Percentiles rank a stretch among this genome's conserved stretches.
phyloP scores from a whole-genome alignment of 2,113 vertebrate species.

The Anhinga rufa region DNA sequence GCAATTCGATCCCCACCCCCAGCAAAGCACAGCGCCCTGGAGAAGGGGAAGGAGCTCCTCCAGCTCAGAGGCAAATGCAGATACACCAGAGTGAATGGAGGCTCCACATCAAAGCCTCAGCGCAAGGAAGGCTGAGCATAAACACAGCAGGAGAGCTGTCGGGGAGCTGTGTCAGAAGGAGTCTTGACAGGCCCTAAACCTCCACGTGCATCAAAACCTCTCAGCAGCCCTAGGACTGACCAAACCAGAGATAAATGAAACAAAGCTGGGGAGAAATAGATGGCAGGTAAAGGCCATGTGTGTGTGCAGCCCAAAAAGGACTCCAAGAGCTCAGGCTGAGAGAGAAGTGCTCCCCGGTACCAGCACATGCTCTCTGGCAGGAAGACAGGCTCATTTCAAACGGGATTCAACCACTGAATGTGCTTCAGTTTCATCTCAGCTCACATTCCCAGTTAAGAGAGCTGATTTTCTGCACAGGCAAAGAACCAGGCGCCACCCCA shows the following conservation, averaged over 20 bases:
- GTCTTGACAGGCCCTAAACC: background rate
- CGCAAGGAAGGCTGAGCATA: accelerated
- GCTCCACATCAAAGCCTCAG: background rate
- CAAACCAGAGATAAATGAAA: background rate
- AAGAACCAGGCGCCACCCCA: background rate
- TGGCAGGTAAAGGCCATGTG: background rate
- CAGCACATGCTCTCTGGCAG: background rate
- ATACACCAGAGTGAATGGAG: accelerated
- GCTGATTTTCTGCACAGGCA: accelerated
- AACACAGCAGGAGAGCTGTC: background rate
- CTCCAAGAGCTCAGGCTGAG: background rate
- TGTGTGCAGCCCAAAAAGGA: background rate
- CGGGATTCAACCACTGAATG: background rate
- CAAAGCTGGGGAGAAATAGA: background rate
- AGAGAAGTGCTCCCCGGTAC: background rate
- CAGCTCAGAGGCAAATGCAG: background rate
- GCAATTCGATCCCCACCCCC: accelerated
- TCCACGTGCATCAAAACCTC: background rate
- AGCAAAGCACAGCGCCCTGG: accelerated
- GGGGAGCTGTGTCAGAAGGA: background rate
- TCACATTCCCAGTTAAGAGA: background rate
- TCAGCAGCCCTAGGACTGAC: background rate
- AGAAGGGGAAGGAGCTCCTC: background rate
- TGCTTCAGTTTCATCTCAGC: background rate
- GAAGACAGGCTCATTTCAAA: background rate